These are phyloP conservation scores for Malacosoma neustria DNA, from an alignment of 2,888 invertebrate species.

Conservation along the genomic window DNA sequence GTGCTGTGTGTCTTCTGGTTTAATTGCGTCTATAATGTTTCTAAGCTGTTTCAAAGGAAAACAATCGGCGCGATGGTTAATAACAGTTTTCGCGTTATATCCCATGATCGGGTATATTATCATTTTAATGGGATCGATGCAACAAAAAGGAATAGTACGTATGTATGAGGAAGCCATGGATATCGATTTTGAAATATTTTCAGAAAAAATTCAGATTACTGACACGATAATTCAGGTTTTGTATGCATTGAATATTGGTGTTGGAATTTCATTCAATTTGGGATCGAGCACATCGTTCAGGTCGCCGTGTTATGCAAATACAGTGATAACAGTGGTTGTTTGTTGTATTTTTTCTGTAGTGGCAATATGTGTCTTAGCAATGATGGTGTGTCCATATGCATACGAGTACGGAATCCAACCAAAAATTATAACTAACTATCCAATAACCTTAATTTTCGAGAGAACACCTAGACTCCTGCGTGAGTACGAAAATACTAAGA, in stretches of 20 bases:
- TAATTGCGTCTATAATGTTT: slow-evolving; percentile 27
- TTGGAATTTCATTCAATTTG: slow-evolving; percentile 40
- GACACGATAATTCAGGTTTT: slow-evolving; percentile 29
- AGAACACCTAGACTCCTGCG: slow-evolving; percentile 42
- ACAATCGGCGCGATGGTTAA: slow-evolving; percentile 28
- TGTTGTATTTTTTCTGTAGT: slow-evolving; percentile 25
- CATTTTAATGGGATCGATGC: slow-evolving; percentile 45
- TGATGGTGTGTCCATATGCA: slow-evolving; percentile 51
- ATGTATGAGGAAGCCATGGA: slow-evolving; percentile 42
- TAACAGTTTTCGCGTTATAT: slow-evolving; percentile 24
- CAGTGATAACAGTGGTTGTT: slow-evolving; percentile 32
- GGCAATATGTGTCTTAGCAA: slow-evolving; percentile 27
- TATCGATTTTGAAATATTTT: slow-evolving; percentile 30
- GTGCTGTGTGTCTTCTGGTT: slow-evolving; percentile 38
- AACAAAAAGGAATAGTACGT: slow-evolving; percentile 47
- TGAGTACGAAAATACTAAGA: slow-evolving; percentile 24
- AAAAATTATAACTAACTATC: slow-evolving; percentile 17
- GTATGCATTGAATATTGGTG: slow-evolving; percentile 35
- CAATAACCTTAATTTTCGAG: slow-evolving; percentile 36
- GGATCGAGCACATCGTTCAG: slow-evolving; percentile 39
- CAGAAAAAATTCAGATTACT: slow-evolving; percentile 19
- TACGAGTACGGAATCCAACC: slow-evolving; percentile 26
- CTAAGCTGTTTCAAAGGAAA: slow-evolving; percentile 37
- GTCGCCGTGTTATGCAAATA: slow-evolving; percentile 45
- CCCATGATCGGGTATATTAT: slow-evolving; percentile 31